Base-by-base conservation (phyloP, 2,888 invertebrate genomes). In the Azorinus chamasolen region DNA sequence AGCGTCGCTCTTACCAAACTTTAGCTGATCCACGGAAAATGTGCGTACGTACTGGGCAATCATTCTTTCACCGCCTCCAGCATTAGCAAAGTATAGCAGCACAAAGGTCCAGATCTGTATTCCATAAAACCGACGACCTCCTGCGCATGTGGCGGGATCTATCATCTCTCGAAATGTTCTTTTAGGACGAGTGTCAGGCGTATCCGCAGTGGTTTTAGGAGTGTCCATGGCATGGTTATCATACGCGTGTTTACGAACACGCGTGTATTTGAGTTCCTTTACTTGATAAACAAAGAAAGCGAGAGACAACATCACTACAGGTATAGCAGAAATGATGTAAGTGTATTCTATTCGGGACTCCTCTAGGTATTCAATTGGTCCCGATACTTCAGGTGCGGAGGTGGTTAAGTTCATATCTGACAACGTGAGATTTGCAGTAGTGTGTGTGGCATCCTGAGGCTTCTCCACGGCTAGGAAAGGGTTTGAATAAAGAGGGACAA, bases 31-130 rank as follows among this genome's bases (percentile, higher is more conserved):
- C 22, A 85, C 79, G 27, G 87, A 82, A 57, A 63, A 88, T 16
- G 79, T 83, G n/a, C 86, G 83, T 8, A 89, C 61, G 65, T 88
- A 89, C 14, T 85, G 86, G 0, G 84, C 83, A 25, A 81, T 78
- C 6, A 87, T 74, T 24, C 87, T 53, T 45, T 87, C 87, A 1
- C 87, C 87, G 0, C 89, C 89, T 2, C 79, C 77, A 6, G 72
- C 70, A 18, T 84, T 83, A 14, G 81, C 77, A 59, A 83, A 86
- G 54, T 80, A 86, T 0, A 88, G 43, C 22, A 86, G 85, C 1
- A 86, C 48, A 3, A 82, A 37, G 0, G 65, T 14, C 14, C 88
- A 77, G 1, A 88, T 57, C 10, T 75, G 69, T 2, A 85, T 51
- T 10, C 85, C 84, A 53, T 83, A 87, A 10, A 64, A 39, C 1